These are phyloP conservation scores for Galemys pyrenaicus DNA, from an alignment of 2,113 vertebrate genomes.

Conservation along the genomic window DNA sequence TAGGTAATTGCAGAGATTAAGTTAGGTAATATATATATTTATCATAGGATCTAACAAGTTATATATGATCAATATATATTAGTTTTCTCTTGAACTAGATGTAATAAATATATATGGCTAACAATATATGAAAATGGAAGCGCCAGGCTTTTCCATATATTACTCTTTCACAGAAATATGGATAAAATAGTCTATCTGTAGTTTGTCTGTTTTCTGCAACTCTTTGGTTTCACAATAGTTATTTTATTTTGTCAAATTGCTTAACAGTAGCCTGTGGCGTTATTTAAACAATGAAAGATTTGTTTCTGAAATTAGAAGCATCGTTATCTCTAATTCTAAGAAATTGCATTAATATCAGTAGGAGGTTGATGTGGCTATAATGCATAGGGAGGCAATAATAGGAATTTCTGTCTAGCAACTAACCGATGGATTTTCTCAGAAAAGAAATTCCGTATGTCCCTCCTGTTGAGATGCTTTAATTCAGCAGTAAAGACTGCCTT, in stretches of 20 bases:
- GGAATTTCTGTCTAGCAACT: constrained; percentile 31
- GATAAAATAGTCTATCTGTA: neutral
- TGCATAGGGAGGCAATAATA: constrained; percentile 7
- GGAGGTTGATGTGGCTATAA: constrained; percentile 58
- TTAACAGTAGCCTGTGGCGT: constrained; percentile 34
- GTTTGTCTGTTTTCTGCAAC: neutral
- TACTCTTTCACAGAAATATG: neutral
- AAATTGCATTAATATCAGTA: constrained; percentile 58
- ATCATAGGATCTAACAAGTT: neutral
- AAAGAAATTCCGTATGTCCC: constrained; percentile 20
- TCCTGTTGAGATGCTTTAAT: constrained; percentile 64
- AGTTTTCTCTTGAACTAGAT: neutral
- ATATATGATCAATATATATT: neutral
- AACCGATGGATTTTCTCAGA: neutral
- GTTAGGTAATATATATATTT: neutral
- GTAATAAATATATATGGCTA: neutral
- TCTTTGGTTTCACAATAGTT: constrained; percentile 13
- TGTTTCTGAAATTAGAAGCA: constrained; percentile 46
- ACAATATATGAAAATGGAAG: neutral
- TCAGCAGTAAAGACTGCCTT: neutral
- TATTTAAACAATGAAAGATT: constrained; percentile 65
- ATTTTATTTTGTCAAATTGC: constrained; percentile 50
- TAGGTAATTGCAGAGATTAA: neutral
- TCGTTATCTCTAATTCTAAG: constrained; percentile 58
- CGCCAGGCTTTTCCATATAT: neutral